Base-by-base conservation (phyloP, 2,888 invertebrate species). In the Parnassius smintheus region DNA sequence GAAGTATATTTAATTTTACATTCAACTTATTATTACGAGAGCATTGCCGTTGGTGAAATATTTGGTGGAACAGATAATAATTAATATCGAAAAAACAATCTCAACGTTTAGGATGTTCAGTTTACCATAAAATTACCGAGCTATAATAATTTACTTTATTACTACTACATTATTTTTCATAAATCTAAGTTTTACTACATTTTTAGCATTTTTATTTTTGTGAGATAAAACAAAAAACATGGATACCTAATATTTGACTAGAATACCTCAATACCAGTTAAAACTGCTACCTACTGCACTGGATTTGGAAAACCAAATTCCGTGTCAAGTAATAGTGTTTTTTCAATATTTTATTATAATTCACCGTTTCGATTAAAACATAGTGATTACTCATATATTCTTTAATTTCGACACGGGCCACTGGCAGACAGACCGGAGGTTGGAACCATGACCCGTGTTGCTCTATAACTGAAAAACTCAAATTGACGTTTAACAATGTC, bases 311-410 rank as follows among this genome's bases (percentile, higher is more conserved):
- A 25, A 25, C 25, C 25, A 25, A 25, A 0, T 25, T 25, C 3
- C 25, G 25, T 25, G 25, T 3, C 25, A 2, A 25, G 35, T 12
- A 12, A 7, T 46, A 11, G 12, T 12, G 46, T 22, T 48, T 67
- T 65, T 64, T 61, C 65, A 64, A 60, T 61, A 25, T 58, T 65
- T 65, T 66, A 69, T 70, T 71, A 65, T 69, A 65, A 69, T 68
- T 71, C 67, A 68, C 68, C 65, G 65, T 59, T 68, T 65, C 58
- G 64, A 60, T 59, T 60, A 56, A 54, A 64, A 68, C 60, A 0
- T 25, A 25, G 25, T 3, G 3, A 2, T 25, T 25, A 25, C 2
- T 25, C 4, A 2, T 25, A 25, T 25, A 25, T 4, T 25, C 25
- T 25, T 25, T 25, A 7, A 25, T 25, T 25, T 25, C 25, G 25